Evolutionary conservation across 1,140 invertebrate genomes (phyloP).

Genomic region (Elymnias hypermnestra): DNA sequence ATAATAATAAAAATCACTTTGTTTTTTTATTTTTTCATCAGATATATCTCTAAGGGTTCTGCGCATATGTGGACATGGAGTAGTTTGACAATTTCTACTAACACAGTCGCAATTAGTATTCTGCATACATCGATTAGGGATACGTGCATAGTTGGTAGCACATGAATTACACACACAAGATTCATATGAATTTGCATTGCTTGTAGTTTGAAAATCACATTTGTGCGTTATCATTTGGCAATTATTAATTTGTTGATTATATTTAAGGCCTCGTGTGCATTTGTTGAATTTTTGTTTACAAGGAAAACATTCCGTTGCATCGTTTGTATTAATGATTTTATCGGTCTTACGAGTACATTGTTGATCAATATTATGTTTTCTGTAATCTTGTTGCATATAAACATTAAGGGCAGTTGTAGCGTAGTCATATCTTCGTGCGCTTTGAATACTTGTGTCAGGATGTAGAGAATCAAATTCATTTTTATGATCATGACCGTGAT

Average conservation of each 20-base stretch:
- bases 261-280: conserved; percentile 39
- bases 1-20: conserved; percentile 6
- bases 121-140: conserved; percentile 19
- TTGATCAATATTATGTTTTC: conserved; percentile 24
- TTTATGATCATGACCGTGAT: conserved; percentile 32
- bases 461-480: conserved; percentile 25
- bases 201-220: not conserved
- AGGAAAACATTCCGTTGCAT: conserved; percentile 6
- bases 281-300: conserved; percentile 11
- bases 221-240: conserved; percentile 9
- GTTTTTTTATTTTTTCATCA: conserved; percentile 1
- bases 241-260: conserved; percentile 21
- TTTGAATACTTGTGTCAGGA: conserved; percentile 19
- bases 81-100: conserved; percentile 20
- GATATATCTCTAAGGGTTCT: conserved; percentile 4
- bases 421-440: conserved; percentile 29
- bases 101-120: conserved; percentile 36
- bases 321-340: conserved; percentile 1
- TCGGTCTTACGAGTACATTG: conserved; percentile 39
- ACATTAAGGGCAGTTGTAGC: conserved; percentile 13
- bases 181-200: conserved; percentile 7
- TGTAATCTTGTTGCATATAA: conserved; percentile 20
- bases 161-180: conserved; percentile 32
- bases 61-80: conserved; percentile 8
- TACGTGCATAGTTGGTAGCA: conserved; percentile 15